These are phyloP conservation scores for Sander lucioperca DNA, from an alignment of 2,113 vertebrate species.

Conservation along the genomic window DNA sequence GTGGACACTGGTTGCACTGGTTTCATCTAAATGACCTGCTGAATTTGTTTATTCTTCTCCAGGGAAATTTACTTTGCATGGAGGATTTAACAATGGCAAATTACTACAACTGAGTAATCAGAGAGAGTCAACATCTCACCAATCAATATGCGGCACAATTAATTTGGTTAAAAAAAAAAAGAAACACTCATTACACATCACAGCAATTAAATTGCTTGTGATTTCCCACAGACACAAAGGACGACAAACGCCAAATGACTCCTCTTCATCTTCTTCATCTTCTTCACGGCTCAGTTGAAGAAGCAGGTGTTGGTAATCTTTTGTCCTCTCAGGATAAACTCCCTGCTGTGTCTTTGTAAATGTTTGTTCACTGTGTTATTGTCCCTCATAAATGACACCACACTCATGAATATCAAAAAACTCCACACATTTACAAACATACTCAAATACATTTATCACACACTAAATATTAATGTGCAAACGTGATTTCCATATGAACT, in stretches of 20 bases:
- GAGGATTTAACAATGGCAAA: not conserved
- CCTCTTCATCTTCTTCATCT: not conserved
- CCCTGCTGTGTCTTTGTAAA: not conserved
- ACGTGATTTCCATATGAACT: not conserved
- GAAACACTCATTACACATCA: not conserved
- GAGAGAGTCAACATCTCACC: not conserved
- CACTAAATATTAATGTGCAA: conserved; percentile 8
- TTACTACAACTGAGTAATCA: not conserved
- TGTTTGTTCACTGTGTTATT: not conserved
- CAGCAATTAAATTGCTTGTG: too few species aligned
- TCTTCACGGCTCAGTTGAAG: not conserved
- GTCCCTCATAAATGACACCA: not conserved
- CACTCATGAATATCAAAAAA: conserved; percentile 16
- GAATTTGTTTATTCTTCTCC: not conserved
- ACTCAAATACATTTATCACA: conserved; percentile 3
- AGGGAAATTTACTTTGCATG: not conserved
- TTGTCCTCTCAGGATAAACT: not conserved
- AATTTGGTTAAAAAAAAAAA: not conserved
- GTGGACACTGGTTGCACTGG: not conserved
- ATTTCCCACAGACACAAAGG: not conserved
- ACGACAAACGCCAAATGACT: not conserved
- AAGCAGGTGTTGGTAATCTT: conserved; percentile 12
- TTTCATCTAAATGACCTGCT: not conserved
- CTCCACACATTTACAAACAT: not conserved
- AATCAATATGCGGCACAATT: not conserved